Conservation (phyloP, 2,797 vertebrate genomes). For the Phataginus tricuspis region DNA sequence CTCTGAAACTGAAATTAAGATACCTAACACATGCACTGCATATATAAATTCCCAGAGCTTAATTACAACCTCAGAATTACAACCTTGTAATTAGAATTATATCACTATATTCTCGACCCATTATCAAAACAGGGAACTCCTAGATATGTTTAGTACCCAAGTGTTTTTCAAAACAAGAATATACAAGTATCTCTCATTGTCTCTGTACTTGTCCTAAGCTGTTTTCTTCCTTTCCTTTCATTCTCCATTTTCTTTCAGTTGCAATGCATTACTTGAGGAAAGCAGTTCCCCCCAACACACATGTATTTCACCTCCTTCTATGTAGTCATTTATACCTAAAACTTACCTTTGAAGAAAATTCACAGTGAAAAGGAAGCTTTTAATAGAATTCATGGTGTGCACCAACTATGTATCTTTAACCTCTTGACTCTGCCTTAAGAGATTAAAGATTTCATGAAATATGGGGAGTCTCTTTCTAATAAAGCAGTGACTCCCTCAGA, state of each 20-base stretch:
- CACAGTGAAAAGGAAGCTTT: neutral
- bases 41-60: neutral
- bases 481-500: neutral
- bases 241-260: neutral
- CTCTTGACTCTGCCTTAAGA: neutral
- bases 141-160: neutral
- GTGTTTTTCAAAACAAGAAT: neutral
- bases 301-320: neutral
- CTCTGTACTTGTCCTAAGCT: neutral
- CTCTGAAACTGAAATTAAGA: neutral
- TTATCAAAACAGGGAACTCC: neutral
- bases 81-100: neutral
- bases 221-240: neutral
- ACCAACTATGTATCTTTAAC: neutral
- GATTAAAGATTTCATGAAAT: too few species aligned
- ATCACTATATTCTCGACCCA: neutral
- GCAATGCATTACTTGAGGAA: neutral
- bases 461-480: neutral
- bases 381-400: neutral
- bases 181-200: neutral
- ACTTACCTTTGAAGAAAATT: slow-evolving; percentile 35
- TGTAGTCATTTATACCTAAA: slow-evolving; percentile 20
- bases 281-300: neutral
- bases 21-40: neutral
- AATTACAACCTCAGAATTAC: neutral